These are phyloP conservation scores for Mobula birostris DNA, from an alignment of 2,113 vertebrate species.

Conservation along the genomic window DNA sequence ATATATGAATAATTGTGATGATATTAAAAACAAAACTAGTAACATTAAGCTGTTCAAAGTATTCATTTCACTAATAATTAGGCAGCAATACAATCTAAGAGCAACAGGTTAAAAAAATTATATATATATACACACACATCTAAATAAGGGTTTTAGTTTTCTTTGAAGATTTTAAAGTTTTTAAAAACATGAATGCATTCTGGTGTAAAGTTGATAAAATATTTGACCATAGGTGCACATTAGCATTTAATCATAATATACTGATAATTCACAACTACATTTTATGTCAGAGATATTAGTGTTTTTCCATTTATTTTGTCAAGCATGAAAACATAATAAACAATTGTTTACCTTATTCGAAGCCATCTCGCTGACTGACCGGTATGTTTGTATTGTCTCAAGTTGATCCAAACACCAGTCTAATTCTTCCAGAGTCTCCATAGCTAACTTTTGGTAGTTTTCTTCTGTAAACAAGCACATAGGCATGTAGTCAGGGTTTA, in stretches of 20 bases:
- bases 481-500: constrained; percentile 67
- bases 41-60: not conserved
- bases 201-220: not conserved
- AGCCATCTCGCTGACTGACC: constrained; percentile 98
- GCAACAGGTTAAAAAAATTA: not conserved
- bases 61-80: not conserved
- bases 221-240: not conserved
- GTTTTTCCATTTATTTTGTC: not conserved
- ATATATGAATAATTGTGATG: not conserved
- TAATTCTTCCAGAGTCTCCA: constrained; percentile 94
- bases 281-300: not conserved
- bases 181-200: not conserved
- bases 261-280: not conserved
- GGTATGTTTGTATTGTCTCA: constrained; percentile 96
- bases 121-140: too few relatives aligned
- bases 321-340: not conserved
- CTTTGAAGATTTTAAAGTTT: not conserved
- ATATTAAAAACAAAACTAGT: not conserved
- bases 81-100: not conserved
- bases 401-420: constrained; percentile 99
- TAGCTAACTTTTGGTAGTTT: constrained; percentile 95
- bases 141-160: not conserved
- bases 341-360: constrained; percentile 83
- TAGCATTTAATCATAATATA: not conserved
- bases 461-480: constrained; percentile 90